A percentile compares a stretch with the other conserved stretches of the same genome.
Conservation (phyloP, 2,888 invertebrate genomes). For the Galerucella nymphaeae region DNA sequence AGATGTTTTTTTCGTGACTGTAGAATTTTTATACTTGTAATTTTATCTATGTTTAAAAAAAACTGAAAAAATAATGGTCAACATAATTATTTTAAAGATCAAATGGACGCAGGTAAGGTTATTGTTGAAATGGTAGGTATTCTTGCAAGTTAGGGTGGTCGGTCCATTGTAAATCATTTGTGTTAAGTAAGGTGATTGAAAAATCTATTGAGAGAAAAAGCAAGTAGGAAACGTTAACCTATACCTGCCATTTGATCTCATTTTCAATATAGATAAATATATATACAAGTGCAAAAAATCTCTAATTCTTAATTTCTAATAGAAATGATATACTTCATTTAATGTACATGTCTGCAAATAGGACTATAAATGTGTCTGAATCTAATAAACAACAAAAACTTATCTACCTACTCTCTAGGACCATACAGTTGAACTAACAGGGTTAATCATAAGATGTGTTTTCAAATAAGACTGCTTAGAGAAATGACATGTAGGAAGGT, state of each 20-base stretch:
- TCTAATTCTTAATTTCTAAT: neutral
- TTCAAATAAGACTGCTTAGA: constrained; percentile 63
- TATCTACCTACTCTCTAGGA: constrained; percentile 51
- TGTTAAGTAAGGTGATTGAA: neutral
- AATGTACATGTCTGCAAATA: constrained; percentile 29
- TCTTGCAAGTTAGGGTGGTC: too few species aligned
- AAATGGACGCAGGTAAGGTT: neutral
- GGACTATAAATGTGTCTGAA: constrained; percentile 35
- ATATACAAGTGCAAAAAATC: constrained; percentile 13
- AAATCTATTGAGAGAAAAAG: neutral
- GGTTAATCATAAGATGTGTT: constrained; percentile 62
- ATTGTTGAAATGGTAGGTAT: too few species aligned
- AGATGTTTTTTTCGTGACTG: neutral
- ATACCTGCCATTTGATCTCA: neutral
- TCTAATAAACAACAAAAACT: constrained; percentile 21
- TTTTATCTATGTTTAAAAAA: neutral
- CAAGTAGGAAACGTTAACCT: neutral
- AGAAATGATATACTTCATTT: constrained; percentile 19
- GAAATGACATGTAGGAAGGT: constrained; percentile 61
- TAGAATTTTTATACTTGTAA: neutral
- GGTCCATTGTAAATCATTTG: too few species aligned
- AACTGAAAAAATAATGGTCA: neutral
- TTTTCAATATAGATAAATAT: neutral
- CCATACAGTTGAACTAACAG: constrained; percentile 62
- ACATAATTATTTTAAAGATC: neutral